phyloP scores from a whole-genome alignment of 1,140 invertebrate species.

The Chironomus striatipennis region DNA sequence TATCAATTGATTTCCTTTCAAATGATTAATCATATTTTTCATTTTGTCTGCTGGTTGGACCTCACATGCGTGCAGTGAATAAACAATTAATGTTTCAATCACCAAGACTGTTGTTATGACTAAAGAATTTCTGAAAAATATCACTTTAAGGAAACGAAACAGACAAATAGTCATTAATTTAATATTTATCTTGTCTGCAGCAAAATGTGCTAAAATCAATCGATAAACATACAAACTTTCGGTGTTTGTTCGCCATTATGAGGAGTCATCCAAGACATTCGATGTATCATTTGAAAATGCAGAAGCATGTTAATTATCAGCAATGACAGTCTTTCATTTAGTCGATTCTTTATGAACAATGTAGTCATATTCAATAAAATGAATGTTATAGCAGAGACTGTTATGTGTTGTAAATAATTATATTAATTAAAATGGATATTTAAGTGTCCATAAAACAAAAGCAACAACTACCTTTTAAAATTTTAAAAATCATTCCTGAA shows the following conservation, averaged over 20 bases:
- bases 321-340: background rate
- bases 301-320: background rate
- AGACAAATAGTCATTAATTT: background rate
- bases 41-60: background rate
- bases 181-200: background rate
- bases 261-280: constrained; percentile 4
- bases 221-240: background rate
- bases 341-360: background rate
- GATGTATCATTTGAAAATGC: constrained; percentile 20
- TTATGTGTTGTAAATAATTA: background rate
- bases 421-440: background rate
- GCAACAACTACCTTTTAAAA: background rate
- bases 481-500: background rate
- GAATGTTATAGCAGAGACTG: background rate
- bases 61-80: background rate
- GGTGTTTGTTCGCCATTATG: constrained; percentile 5
- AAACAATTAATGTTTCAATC: background rate
- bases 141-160: background rate
- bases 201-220: background rate
- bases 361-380: background rate
- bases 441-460: too few relatives aligned
- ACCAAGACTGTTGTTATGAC: background rate
- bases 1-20: constrained; percentile 2
- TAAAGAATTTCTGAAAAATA: background rate
- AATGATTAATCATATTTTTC: constrained; percentile 2